These are phyloP conservation scores for Cerceris rybyensis DNA, from an alignment of 2,888 invertebrate genomes.

Conservation along the genomic window DNA sequence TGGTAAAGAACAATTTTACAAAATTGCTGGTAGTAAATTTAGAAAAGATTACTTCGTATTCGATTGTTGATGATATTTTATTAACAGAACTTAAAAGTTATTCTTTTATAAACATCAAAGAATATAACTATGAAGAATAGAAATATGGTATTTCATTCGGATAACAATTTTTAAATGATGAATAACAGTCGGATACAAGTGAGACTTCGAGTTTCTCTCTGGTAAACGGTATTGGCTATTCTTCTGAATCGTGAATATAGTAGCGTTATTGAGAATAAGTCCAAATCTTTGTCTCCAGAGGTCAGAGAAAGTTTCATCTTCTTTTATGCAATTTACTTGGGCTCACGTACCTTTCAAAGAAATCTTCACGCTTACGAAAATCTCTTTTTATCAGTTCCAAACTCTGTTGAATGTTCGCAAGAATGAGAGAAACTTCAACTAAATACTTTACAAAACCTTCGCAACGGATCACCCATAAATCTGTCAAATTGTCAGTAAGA, in stretches of 20 bases:
- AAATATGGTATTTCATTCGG: too few relatives aligned
- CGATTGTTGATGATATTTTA: too few relatives aligned
- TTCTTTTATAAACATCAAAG: too few relatives aligned
- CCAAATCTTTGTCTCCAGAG: constrained; percentile 14
- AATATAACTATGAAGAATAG: too few relatives aligned
- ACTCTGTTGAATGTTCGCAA: neutral
- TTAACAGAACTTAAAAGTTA: too few relatives aligned
- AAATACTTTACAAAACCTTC: constrained; percentile 1
- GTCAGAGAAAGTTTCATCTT: constrained; percentile 10
- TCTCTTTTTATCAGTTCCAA: constrained; percentile 4
- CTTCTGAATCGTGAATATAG: neutral
- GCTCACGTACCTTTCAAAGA: constrained; percentile 8
- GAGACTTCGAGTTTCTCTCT: constrained; percentile 5
- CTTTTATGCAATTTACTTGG: constrained; percentile 11
- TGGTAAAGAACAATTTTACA: too few relatives aligned
- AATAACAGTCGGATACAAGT: too few relatives aligned
- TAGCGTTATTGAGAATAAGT: constrained; percentile 6
- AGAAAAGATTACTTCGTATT: too few relatives aligned
- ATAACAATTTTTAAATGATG: too few relatives aligned
- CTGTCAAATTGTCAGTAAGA: too few relatives aligned
- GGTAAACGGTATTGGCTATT: neutral
- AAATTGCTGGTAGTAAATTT: too few relatives aligned
- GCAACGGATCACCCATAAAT: neutral
- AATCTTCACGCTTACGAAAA: constrained; percentile 8
- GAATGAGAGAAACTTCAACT: neutral